Base-by-base conservation (phyloP, 1,140 invertebrate genomes). In the Charaxes varanes region DNA sequence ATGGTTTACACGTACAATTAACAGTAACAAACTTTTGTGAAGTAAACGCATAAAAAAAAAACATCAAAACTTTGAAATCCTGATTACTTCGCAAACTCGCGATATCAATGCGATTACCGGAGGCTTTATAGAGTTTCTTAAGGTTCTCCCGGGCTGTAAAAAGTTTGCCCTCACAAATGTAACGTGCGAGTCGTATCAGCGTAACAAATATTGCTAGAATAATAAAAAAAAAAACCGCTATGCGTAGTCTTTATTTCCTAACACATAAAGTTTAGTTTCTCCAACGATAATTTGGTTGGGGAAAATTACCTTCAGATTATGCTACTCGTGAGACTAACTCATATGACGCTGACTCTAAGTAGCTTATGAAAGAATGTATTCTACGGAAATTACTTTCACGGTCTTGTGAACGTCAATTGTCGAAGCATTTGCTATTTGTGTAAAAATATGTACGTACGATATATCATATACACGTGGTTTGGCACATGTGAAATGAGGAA, bases 351-450 rank as follows among this genome's bases (percentile, higher is more conserved):
- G n/a, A n/a, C n/a, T n/a, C n/a, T n/a, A 54, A 62, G 55, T 55
- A 38, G 38, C 47, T 60, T 61, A 46, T 46, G 47, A 27, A 22
- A 31, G 52, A 55, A 66, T 51, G 54, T 28, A 56, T 66, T 66
- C 57, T 51, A 31, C 37, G 63, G 66, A 71, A 64, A 66, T 70
- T 67, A 62, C 59, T 54, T 64, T 50, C 46, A 27, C 26, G 52
- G 59, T 74, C 62, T 64, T 65, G 60, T 65, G 47, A 49, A 51
- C 49, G 47, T 28, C 14, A 30, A 16, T 30, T 30, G 13, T 30
- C 8, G 2, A n/a, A 16, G 14, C 27, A 16, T 4, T 12, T 23
- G 22, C 2, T 23, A n/a, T 23, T 23, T 23, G 3, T 23, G 22
- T 23, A 23, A n/a, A n/a, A n/a, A n/a, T n/a, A n/a, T n/a, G n/a